Evolutionary conservation across 2,113 vertebrate genomes (phyloP).

Genomic region (Bambusicola thoracicus): DNA sequence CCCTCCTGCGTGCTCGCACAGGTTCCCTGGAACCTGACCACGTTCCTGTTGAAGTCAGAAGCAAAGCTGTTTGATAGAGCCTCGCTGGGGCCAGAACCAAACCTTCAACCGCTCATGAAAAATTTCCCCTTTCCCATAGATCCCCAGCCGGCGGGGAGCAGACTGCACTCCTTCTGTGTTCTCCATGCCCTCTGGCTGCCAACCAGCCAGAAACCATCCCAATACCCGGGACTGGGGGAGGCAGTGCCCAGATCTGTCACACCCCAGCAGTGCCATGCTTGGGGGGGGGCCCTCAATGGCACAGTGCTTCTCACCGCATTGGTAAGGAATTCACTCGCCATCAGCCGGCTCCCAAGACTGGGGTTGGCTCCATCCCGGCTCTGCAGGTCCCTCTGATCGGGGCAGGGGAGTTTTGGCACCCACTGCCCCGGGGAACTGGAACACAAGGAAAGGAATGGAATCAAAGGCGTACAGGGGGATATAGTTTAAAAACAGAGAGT

Average conservation of each 20-base stretch:
- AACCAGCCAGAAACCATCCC: not conserved
- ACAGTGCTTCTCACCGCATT: not conserved
- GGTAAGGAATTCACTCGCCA: not conserved
- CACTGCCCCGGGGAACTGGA: conserved; percentile 14
- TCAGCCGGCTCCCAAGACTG: not conserved
- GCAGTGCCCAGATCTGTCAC: not conserved
- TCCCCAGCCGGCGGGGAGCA: not conserved
- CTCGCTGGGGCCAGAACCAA: not conserved
- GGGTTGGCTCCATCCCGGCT: conserved; percentile 1
- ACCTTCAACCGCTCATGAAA: not conserved
- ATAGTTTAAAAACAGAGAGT: not conserved
- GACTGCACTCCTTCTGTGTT: not conserved
- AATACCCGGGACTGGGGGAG: not conserved
- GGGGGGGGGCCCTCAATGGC: not conserved
- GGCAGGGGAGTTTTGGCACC: not conserved
- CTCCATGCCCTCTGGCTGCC: not conserved
- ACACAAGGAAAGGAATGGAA: conserved; percentile 10
- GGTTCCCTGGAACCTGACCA: not conserved
- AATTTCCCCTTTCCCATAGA: not conserved
- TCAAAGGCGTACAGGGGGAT: not conserved
- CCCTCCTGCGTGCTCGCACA: conserved; percentile 54
- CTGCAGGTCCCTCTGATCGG: not conserved
- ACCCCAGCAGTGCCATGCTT: accelerated
- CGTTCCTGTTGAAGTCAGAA: not conserved
- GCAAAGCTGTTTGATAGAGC: not conserved